Conservation (phyloP, 2,888 invertebrate species). For the Drosophila austrosaltans region DNA sequence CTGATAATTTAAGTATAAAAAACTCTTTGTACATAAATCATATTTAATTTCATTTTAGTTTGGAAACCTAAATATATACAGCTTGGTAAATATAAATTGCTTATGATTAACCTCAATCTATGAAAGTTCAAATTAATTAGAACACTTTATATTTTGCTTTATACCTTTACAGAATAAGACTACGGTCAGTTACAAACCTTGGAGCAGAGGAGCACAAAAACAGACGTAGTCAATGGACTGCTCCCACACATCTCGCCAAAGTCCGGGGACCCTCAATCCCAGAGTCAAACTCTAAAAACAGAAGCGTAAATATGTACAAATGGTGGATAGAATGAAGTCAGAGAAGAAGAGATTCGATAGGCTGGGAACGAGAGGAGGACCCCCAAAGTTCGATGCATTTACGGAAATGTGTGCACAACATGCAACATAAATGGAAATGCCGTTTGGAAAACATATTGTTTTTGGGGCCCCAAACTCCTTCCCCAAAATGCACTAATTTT, state of each 20-base stretch:
- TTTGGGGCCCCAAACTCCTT: conserved; percentile 54
- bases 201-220: conserved; percentile 46
- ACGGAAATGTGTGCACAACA: conserved; percentile 79
- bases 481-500: conserved; percentile 76
- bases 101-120: conserved; percentile 34
- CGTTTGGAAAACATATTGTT: conserved; percentile 79
- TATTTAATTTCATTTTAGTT: not conserved
- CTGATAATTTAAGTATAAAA: conserved; percentile 3
- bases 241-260: not conserved
- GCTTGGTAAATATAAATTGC: not conserved
- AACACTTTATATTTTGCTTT: conserved; percentile 38
- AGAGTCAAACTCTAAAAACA: conserved; percentile 46
- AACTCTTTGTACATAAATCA: conserved; percentile 11
- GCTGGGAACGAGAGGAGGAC: conserved; percentile 7
- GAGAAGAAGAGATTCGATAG: not conserved
- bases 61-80: not conserved
- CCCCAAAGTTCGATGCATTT: conserved; percentile 61
- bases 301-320: conserved; percentile 59
- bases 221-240: conserved; percentile 48
- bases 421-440: conserved; percentile 77
- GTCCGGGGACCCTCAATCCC: conserved; percentile 38
- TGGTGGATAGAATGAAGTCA: conserved; percentile 32
- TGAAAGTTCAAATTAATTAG: conserved; percentile 44
- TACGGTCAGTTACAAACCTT: conserved; percentile 60
- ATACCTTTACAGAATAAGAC: conserved; percentile 31